Conservation (phyloP, 1,140 invertebrate genomes). For the Drosophila tropicalis region DNA sequence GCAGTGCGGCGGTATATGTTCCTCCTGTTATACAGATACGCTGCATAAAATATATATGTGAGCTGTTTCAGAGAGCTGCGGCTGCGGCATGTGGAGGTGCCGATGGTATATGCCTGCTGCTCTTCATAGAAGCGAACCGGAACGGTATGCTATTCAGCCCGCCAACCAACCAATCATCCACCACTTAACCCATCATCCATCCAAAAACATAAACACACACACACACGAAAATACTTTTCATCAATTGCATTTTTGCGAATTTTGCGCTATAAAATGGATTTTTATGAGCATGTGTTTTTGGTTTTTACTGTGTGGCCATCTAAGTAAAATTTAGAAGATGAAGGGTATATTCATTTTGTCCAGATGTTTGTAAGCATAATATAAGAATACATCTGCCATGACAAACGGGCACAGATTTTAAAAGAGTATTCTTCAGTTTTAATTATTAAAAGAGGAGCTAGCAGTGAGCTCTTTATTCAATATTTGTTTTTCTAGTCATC, state of each 20-base stretch:
- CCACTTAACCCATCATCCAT: neutral
- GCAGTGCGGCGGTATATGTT: conserved; percentile 17
- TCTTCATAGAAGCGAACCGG: conserved; percentile 59
- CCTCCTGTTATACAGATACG: neutral
- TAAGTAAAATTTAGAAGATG: neutral
- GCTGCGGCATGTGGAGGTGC: conserved; percentile 47
- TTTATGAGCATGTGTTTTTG: conserved; percentile 2
- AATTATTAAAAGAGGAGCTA: too few species aligned
- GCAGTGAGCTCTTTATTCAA: too few species aligned
- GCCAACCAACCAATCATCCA: conserved; percentile 10
- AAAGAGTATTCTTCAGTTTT: too few species aligned
- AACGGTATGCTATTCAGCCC: conserved; percentile 58
- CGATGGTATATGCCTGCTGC: conserved; percentile 50
- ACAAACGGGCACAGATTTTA: too few species aligned
- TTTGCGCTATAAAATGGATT: conserved; percentile 30
- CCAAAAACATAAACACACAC: too few species aligned
- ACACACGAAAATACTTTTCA: conserved; percentile 15
- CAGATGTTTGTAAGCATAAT: neutral
- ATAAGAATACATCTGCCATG: too few species aligned
- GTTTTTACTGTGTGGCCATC: neutral
- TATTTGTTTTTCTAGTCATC: neutral
- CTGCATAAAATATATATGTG: neutral
- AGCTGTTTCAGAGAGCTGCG: neutral
- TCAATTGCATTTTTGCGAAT: conserved; percentile 28
- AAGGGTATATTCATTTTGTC: conserved; percentile 1